Base-by-base conservation (phyloP, 2,797 vertebrate species). In the Amazona finschi region DNA sequence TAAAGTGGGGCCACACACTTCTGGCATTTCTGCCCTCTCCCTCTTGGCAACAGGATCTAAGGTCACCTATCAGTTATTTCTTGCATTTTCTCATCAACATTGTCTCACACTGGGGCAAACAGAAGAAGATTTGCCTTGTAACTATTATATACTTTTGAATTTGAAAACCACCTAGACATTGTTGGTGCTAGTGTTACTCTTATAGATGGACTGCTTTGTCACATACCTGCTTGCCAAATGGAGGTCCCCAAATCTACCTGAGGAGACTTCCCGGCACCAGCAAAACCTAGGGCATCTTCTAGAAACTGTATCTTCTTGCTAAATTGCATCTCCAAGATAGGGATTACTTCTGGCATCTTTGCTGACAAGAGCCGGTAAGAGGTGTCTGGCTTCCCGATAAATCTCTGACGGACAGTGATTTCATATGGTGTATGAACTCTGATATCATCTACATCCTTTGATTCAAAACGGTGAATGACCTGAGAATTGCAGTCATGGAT, bases 321-420 rank as follows among this genome's bases (percentile, higher is more conserved):
- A 96, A 99, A 99, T 84, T 98, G 99, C 97, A 98, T 83, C 93
- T 99, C 98, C 57, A 99, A 95, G 82, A 99, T 28, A 1, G 98
- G 98, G 50, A 99, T 92, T 0, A 87, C 98, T 62, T 98, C 97
- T 0, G 98, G 98, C 98, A 99, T 99, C 89, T 97, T 98, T 28
- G 99, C 99, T 0, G 99, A 99, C 67, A 99, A 96, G 19, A 99
- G 94, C 10, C 97, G 97, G 93, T 97, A 99, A 85, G 98, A 97
- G 57, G 98, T 96, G 86, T 99, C 99, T 0, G 99, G 99, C 65
- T 97, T 98, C 9, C 99, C 99, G 2, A 99, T 99, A 52, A 99
- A 99, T 1, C 99, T 96, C 95, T 99, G 99, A 24, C 98, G 97
- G 20, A 99, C 49, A 3, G 98, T 98, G 79, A 99, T 92, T 89